Percentiles rank a stretch among this genome's conserved stretches.
Conservation (phyloP, 2,888 invertebrate species). For the Encarsia formosa region DNA sequence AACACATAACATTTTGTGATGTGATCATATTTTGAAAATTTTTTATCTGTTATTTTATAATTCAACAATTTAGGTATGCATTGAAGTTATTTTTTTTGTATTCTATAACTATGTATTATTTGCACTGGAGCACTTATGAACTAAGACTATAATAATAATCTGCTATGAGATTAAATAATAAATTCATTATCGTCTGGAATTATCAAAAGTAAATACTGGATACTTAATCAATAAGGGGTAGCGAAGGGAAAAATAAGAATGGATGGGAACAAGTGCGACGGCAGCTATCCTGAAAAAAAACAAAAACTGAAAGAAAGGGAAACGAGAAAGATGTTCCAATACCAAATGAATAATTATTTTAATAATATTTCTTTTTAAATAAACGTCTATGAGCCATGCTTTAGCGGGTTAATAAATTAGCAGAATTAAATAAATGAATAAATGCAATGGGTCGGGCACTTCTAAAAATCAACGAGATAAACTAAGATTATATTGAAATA, state of each 20-base stretch:
- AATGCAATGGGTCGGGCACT: too few relatives aligned
- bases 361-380: conserved; percentile 1
- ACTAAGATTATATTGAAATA: too few relatives aligned
- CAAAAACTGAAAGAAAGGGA: conserved; percentile 33
- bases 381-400: conserved; percentile 12
- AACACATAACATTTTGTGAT: too few relatives aligned
- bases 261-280: conserved; percentile 47
- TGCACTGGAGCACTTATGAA: background rate
- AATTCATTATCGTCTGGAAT: too few relatives aligned
- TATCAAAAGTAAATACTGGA: background rate
- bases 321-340: background rate
- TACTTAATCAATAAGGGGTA: conserved; percentile 13
- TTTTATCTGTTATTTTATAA: background rate
- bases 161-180: too few relatives aligned
- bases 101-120: background rate
- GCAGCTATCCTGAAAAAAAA: conserved; percentile 50
- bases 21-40: too few relatives aligned
- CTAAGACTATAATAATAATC: too few relatives aligned
- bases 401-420: too few relatives aligned
- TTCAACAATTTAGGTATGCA: background rate
- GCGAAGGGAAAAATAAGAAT: conserved; percentile 21
- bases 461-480: too few relatives aligned
- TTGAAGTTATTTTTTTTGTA: background rate
- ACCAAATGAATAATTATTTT: background rate
- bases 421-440: too few relatives aligned